These are phyloP conservation scores for Vidua macroura DNA, from an alignment of 2,113 vertebrate species.

Conservation along the genomic window DNA sequence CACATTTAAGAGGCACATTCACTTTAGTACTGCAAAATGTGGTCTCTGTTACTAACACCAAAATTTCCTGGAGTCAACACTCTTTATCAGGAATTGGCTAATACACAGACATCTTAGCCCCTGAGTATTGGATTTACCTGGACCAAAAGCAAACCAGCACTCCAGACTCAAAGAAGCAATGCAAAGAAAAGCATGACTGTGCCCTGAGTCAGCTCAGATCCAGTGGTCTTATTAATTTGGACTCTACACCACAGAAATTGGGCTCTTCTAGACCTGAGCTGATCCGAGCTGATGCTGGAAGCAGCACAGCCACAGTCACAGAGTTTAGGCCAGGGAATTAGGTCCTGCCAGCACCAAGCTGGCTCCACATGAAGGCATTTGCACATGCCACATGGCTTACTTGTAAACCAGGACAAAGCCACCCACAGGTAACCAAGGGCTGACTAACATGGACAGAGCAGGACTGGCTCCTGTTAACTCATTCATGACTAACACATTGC, in stretches of 20 bases:
- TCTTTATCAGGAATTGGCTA: neutral
- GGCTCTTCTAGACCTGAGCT: neutral
- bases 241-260: neutral
- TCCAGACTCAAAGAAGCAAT: neutral
- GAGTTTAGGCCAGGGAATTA: neutral
- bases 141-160: neutral
- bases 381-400: neutral
- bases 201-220: neutral
- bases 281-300: slow-evolving; percentile 17
- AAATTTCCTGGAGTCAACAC: neutral
- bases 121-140: neutral
- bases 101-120: neutral
- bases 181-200: neutral
- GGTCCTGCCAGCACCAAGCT: neutral
- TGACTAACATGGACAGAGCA: slow-evolving; percentile 24
- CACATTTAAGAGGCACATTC: neutral
- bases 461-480: neutral
- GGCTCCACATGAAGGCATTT: slow-evolving; percentile 14
- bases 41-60: neutral
- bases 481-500: neutral
- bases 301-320: slow-evolving; percentile 10
- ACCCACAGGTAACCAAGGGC: slow-evolving; percentile 41
- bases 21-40: neutral
- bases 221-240: neutral
- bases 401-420: slow-evolving; percentile 39